Evolutionary conservation across 2,113 vertebrate genomes (phyloP), one percentile per base, ranked within the genome.

Genomic region (Delphinapterus leucas): DNA sequence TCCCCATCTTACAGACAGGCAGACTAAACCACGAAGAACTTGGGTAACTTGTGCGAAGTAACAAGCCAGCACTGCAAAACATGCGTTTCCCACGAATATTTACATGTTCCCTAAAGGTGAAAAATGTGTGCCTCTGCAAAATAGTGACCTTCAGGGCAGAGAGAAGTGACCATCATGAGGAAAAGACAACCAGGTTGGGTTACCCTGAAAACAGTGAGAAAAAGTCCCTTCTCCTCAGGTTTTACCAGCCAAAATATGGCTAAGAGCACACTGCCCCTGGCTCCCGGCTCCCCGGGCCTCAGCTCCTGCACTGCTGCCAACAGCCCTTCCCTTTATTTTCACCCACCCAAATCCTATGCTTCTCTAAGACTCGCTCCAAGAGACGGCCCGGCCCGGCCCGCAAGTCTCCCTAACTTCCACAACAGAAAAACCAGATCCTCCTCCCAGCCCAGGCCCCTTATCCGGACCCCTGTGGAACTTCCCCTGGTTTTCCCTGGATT

Each of bases 241-340:
- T 41, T 36, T 23, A 17, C 4, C 49, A 67, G 74, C 26, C 58
- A 3, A 63, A 15, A 41, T 0, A 0, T 3, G 31, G 91, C n/a
- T 20, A 2, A 28, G 25, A 26, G 38, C 36, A 63, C 67, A 47
- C 5, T 0, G 0, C 8, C 11, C 15, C 11, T 11, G 0, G 60
- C 31, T 21, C 28, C 11, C 14, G 0, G 60, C 31, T 21, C 28
- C 28, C 53, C 6, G 5, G 0, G 47, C 33, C 31, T 61, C 53
- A 4, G 81, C 26, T 15, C 83, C 76, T 1, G 7, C 28, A 41
- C 5, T 12, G 21, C 10, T 31, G 26, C 31, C 36, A 26, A 36
- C 17, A 11, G 31, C 10, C 73, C 18, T 53, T 0, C 21, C 21
- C 77, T 49, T 41, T 25, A 77, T 4, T 33, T 18, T 5, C 67